A percentile compares a stretch with the other conserved stretches of the same genome.
Evolutionary conservation across 2,113 vertebrate genomes (phyloP).

Genomic region (Polyodon spathula): DNA sequence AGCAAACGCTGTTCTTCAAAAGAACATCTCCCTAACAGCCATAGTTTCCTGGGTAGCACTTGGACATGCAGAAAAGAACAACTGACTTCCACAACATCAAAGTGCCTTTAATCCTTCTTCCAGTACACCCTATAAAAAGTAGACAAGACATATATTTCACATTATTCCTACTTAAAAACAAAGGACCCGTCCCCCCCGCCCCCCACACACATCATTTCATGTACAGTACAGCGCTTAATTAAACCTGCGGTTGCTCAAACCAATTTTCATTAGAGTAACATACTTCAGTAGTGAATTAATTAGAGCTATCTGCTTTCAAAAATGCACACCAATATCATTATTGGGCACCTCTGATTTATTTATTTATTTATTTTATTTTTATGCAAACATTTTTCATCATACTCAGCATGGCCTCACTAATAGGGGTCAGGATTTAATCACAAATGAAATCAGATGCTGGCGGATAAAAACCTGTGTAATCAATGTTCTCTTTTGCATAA

Average conservation of each 20-base stretch:
- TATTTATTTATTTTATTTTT: neutral
- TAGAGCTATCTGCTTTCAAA: neutral
- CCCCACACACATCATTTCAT: slow-evolving; percentile 16
- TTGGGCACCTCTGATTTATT: neutral
- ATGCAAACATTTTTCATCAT: no score
- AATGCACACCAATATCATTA: neutral
- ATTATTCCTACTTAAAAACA: slow-evolving; percentile 6
- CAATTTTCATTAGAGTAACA: slow-evolving; percentile 30
- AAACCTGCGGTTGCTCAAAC: slow-evolving; percentile 48
- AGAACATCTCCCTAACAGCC: slow-evolving; percentile 6
- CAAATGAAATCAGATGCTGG: no score
- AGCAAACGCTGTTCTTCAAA: slow-evolving; percentile 2
- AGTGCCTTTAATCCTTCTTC: slow-evolving; percentile 12
- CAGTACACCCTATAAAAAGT: slow-evolving; percentile 6
- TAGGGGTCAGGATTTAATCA: no score
- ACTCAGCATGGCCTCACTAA: no score
- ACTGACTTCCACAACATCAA: slow-evolving; percentile 6
- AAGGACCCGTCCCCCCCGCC: slow-evolving; percentile 30
- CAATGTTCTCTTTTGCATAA: no score
- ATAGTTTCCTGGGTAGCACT: slow-evolving; percentile 4
- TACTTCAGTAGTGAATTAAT: slow-evolving; percentile 13
- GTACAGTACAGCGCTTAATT: neutral
- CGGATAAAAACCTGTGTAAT: no score
- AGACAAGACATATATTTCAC: neutral
- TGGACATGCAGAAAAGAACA: neutral